Conservation (phyloP, 1,140 invertebrate genomes). For the Platyscapa corneri region DNA sequence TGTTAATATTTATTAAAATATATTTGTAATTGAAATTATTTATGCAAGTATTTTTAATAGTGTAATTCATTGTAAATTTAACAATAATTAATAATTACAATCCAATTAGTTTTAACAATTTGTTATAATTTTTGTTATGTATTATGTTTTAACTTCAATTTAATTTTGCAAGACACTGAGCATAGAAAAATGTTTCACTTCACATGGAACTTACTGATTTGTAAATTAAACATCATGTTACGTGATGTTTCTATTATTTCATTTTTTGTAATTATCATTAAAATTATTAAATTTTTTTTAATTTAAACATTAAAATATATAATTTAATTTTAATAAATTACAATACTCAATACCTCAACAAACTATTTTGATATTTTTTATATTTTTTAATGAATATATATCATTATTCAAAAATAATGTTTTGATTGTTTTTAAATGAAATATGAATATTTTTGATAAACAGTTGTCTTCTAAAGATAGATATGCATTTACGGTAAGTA, state of each 20-base stretch:
- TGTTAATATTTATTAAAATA: no score
- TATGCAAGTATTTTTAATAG: no score
- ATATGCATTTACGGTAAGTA: not conserved
- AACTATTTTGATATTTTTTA: constrained; percentile 61
- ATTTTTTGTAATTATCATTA: no score
- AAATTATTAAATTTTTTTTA: no score
- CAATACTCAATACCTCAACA: constrained; percentile 61
- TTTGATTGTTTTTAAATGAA: no score
- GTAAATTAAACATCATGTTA: constrained; percentile 77
- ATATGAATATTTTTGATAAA: constrained; percentile 42
- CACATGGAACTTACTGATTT: constrained; percentile 76
- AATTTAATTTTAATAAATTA: constrained; percentile 62
- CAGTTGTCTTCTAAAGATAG: constrained; percentile 29
- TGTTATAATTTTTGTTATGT: no score
- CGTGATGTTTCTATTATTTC: no score
- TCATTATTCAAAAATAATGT: constrained; percentile 26
- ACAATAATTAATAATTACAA: no score
- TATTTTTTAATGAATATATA: not conserved
- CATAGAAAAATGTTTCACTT: constrained; percentile 74
- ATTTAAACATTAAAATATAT: no score
- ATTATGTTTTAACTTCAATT: no score
- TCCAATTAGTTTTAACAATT: constrained; percentile 7
- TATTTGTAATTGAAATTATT: no score
- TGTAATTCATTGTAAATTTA: no score
- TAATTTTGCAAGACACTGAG: constrained; percentile 75